Base-by-base conservation (phyloP, 2,113 vertebrate species). In the Noctilio leporinus region DNA sequence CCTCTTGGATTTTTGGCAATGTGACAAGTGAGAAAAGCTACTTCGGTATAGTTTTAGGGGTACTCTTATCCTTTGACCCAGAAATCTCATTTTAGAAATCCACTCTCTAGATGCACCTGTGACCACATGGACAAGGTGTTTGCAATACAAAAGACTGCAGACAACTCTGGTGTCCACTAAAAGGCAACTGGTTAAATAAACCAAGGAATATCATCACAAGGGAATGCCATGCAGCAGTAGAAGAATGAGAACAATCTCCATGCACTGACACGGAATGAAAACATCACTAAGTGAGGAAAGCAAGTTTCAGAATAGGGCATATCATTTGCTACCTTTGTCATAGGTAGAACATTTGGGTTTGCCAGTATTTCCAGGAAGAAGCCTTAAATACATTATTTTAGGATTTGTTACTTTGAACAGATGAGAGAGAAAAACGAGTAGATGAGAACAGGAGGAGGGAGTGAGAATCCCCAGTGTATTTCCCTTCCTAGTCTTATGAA, bases 331-430 rank as follows among this genome's bases (percentile, higher is more conserved):
- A 11, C 49, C 17, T 47, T 82, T 38, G 30, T 65, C 24, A 64
- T 0, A 43, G 7, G 47, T 0, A 70, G 40, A 26, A 45, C 5
- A 64, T 45, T 78, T 72, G 2, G 28, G 55, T 35, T 64, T 73
- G 53, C 17, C 38, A 69, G 35, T 53, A 69, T n/a, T 89, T 86
- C 73, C 81, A 65, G 49, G 77, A 89, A 35, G 57, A 49, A 67
- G 35, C 20, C 62, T 16, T 15, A 35, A 38, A 47, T 55, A 81
- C 70, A 35, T 53, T 43, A n/a, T 55, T 90, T 89, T 86, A 69
- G 53, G 72, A 75, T 17, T 47, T 81, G 38, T 26, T 38, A 59
- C n/a, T 65, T 65, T 73, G 69, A 22, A 38, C 65, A 80, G 57
- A 28, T 33, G 87, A 57, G 33, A 81, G 24, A 59, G n/a, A 10